phyloP scores from a whole-genome alignment of 2,797 vertebrate species.

The Lagocephalus sceleratus region DNA sequence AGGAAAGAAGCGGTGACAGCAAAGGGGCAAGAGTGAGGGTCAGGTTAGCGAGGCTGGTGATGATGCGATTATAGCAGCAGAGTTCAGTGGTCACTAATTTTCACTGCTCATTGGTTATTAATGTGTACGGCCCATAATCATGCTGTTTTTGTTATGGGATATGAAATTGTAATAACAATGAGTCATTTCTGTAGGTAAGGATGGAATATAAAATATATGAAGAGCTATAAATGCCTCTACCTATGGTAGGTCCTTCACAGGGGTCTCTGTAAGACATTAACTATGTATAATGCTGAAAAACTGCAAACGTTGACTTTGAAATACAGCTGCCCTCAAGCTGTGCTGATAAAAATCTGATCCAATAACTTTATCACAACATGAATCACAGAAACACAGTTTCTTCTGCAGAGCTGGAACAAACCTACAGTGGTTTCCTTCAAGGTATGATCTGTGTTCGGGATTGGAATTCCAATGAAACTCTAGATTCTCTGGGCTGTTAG shows the following conservation, averaged over 20 bases:
- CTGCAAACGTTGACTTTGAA: constrained; percentile 9
- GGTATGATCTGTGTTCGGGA: neutral
- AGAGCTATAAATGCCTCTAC: constrained; percentile 20
- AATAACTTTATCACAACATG: constrained; percentile 11
- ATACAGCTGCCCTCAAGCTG: constrained; percentile 15
- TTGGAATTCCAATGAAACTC: constrained; percentile 28
- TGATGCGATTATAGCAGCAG: constrained; percentile 5
- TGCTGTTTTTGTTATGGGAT: constrained; percentile 26
- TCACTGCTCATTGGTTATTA: constrained; percentile 16
- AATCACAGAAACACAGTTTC: constrained; percentile 2
- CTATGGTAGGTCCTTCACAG: constrained; percentile 39
- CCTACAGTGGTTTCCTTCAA: neutral
- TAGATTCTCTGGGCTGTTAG: constrained; percentile 18
- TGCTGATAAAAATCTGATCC: constrained; percentile 5
- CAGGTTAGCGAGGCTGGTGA: constrained; percentile 3
- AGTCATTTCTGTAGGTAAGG: constrained; percentile 19
- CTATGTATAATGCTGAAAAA: constrained; percentile 12
- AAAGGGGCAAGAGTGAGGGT: constrained; percentile 8
- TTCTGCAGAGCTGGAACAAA: no score
- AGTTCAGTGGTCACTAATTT: constrained; percentile 26
- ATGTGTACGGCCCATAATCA: no score
- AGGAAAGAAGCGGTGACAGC: constrained; percentile 3
- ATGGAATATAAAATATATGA: neutral
- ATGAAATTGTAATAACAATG: constrained; percentile 14
- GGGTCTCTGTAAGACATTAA: constrained; percentile 12